Percentiles rank a stretch among this genome's conserved stretches.
These are phyloP conservation scores for Diarsia rubi DNA, from an alignment of 2,888 invertebrate species.

Conservation along the genomic window DNA sequence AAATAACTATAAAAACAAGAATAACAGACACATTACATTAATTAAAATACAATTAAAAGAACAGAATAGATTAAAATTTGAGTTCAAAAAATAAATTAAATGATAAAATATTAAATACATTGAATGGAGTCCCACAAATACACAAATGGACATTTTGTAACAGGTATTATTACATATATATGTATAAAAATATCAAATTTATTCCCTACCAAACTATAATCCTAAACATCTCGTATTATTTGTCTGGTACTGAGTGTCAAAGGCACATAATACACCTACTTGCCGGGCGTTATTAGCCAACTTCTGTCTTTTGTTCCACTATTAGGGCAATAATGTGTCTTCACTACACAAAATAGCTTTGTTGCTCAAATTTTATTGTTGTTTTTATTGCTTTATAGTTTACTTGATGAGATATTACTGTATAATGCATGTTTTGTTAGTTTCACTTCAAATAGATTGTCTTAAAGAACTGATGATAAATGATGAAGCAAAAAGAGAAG, in stretches of 20 bases:
- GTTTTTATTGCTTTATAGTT: slow-evolving; percentile 57
- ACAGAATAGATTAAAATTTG: too few relatives aligned
- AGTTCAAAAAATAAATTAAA: too few relatives aligned
- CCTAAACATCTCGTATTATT: slow-evolving; percentile 27
- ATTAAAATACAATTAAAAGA: too few relatives aligned
- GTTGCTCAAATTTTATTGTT: slow-evolving; percentile 57
- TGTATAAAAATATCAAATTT: slow-evolving; percentile 15
- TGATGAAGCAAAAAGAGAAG: neutral
- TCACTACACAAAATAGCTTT: slow-evolving; percentile 51
- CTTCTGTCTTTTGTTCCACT: slow-evolving; percentile 56
- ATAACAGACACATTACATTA: too few relatives aligned
- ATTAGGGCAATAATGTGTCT: slow-evolving; percentile 48
- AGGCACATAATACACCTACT: slow-evolving; percentile 32
- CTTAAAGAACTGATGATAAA: neutral
- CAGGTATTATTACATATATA: neutral
- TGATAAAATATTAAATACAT: too few relatives aligned
- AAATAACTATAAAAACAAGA: too few relatives aligned
- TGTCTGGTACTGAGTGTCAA: slow-evolving; percentile 26
- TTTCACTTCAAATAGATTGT: neutral
- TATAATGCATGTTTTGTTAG: neutral
- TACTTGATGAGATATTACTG: slow-evolving; percentile 27
- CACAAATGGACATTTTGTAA: too few relatives aligned
- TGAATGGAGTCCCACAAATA: too few relatives aligned
- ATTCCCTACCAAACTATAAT: slow-evolving; percentile 26
- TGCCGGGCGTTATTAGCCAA: slow-evolving; percentile 51